Conservation (phyloP, 2,797 vertebrate genomes). For the Melanotaenia maccullochi region DNA sequence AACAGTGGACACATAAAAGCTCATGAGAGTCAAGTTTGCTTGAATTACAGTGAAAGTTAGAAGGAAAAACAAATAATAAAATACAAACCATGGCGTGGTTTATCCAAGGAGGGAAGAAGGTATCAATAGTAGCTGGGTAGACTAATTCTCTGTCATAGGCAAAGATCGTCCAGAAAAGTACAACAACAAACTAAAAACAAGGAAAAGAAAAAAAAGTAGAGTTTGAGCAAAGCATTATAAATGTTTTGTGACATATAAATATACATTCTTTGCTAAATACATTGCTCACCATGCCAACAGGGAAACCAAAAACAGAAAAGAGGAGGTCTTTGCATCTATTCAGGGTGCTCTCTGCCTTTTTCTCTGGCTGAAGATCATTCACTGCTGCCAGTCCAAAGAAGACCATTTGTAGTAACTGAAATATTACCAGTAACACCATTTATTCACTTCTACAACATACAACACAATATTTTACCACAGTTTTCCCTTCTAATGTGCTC, state of each 20-base stretch:
- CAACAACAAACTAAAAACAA: slow-evolving; percentile 79
- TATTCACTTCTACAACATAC: neutral
- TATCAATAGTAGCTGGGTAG: slow-evolving; percentile 87
- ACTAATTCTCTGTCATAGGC: slow-evolving; percentile 88
- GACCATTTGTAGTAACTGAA: slow-evolving; percentile 89
- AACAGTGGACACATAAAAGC: slow-evolving; percentile 39
- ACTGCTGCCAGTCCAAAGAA: slow-evolving; percentile 88
- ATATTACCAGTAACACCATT: slow-evolving; percentile 45
- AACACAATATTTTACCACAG: neutral
- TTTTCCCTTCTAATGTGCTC: slow-evolving; percentile 57
- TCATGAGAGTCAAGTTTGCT: neutral
- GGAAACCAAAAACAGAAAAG: slow-evolving; percentile 90
- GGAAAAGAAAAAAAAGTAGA: neutral
- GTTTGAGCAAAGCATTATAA: neutral
- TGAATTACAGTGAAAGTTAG: neutral
- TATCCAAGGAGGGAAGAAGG: slow-evolving; percentile 87
- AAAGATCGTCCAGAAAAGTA: slow-evolving; percentile 89
- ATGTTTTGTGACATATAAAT: neutral
- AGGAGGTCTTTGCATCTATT: slow-evolving; percentile 86
- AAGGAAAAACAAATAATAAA: neutral
- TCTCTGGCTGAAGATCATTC: slow-evolving; percentile 81
- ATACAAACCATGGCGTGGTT: slow-evolving; percentile 90
- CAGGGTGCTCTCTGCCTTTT: slow-evolving; percentile 36
- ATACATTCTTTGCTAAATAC: neutral
- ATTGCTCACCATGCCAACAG: slow-evolving; percentile 87